Evolutionary conservation across 2,888 invertebrate species (phyloP), one percentile per base, ranked within the genome.

Genomic region (Scelioninae gen. 2): DNA sequence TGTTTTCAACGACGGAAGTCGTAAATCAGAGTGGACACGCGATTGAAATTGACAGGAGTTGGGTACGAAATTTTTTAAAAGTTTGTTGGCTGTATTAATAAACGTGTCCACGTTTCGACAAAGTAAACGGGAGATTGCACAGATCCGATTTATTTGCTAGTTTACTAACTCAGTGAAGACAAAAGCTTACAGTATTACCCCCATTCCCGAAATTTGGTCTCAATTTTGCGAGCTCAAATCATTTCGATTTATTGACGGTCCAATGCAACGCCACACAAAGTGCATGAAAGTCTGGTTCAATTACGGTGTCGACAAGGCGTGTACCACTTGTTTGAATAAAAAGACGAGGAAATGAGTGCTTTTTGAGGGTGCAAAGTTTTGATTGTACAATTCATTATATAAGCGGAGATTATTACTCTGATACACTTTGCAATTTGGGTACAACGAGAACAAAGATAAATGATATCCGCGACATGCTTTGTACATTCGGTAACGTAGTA

Each of bases 251-350:
- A 53, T 52, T 28, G 45, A 28, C 22, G 33, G 35, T 43, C 28
- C 45, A 25, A 33, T 39, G 13, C 33, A 45, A 11, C 13, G 5
- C 25, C 33, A 13, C 41, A 52, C 13, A 63, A 15, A 63, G 11
- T 18, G 13, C 50, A 19, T 31, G 50, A 39, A 48, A 52, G 5
- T 25, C 25, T 7, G 25, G 33, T 64, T 53, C 33, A 53, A 64
- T 64, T 63, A 33, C 19, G 19, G 16, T 9, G 35, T 13, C 25
- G 65, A 65, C 46, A 55, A 65, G 46, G 46, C 46, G 28, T 45
- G 46, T 39, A 45, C 46, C 55, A 37, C 55, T 41, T 46, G 43
- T 11, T 22, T 33, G 37, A 55, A 55, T 31, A 46, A 55, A 65
- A 65, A 33, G 46, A 43, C 16, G 39, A 22, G 33, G 31, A 55